Percentiles rank a stretch among this genome's conserved stretches.
phyloP scores from a whole-genome alignment of 2,888 invertebrate species.

The Drosophila robusta region DNA sequence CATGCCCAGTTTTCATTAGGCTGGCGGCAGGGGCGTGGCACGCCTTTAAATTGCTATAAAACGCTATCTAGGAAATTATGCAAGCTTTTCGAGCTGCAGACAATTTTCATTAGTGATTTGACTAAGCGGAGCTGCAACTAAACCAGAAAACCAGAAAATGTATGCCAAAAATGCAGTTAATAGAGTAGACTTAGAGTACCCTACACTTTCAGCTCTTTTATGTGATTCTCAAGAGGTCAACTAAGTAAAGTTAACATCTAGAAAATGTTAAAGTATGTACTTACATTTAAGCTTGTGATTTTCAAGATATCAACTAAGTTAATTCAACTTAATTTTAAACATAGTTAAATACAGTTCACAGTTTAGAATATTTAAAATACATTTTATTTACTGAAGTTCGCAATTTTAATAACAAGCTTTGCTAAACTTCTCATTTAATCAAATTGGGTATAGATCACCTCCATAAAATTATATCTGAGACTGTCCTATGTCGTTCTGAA shows the following conservation, averaged over 20 bases:
- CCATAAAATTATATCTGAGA: too few relatives aligned
- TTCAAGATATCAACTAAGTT: too few relatives aligned
- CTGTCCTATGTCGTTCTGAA: too few relatives aligned
- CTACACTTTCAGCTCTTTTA: slow-evolving; percentile 9
- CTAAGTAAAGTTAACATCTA: neutral
- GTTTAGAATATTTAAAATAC: too few relatives aligned
- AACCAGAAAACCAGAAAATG: slow-evolving; percentile 52
- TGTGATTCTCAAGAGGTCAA: neutral
- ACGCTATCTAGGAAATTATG: slow-evolving; percentile 39
- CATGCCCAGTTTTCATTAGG: slow-evolving; percentile 70
- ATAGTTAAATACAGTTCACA: too few relatives aligned
- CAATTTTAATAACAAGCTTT: too few relatives aligned
- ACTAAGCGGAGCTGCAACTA: slow-evolving; percentile 40
- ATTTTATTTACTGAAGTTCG: too few relatives aligned
- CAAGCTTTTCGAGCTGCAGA: slow-evolving; percentile 28
- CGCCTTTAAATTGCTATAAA: slow-evolving; percentile 27
- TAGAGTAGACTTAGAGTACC: slow-evolving; percentile 1
- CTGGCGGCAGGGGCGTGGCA: slow-evolving; percentile 23
- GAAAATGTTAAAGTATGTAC: neutral
- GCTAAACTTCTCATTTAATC: too few relatives aligned
- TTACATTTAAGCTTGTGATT: neutral
- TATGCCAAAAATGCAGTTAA: slow-evolving; percentile 19
- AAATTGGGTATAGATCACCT: too few relatives aligned
- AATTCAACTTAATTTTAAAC: too few relatives aligned
- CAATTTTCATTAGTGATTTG: slow-evolving; percentile 55